Evolutionary conservation across 2,113 vertebrate species (phyloP).

Genomic region (Turdus rufiventris): DNA sequence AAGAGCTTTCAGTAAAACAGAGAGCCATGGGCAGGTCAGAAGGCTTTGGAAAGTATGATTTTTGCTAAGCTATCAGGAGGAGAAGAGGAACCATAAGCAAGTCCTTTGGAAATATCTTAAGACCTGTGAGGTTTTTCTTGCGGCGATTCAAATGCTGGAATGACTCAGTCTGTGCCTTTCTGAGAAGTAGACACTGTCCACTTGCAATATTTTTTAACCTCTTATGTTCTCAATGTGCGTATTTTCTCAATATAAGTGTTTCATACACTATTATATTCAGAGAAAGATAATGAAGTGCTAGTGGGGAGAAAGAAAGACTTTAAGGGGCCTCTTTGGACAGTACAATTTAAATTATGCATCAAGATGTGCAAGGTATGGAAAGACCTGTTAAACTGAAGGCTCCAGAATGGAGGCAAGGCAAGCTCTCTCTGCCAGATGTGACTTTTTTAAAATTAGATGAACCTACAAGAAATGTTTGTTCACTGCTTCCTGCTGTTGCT

Average conservation of each 20-base stretch:
- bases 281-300: neutral
- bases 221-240: neutral
- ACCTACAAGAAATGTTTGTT: neutral
- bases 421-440: neutral
- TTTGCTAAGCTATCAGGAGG: neutral
- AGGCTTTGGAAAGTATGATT: neutral
- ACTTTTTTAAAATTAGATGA: neutral
- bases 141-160: neutral
- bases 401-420: neutral
- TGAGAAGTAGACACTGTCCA: neutral
- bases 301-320: neutral
- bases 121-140: neutral
- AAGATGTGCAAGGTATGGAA: neutral
- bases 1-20: neutral
- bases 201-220: neutral
- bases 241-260: neutral
- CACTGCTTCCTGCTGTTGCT: neutral
- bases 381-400: neutral
- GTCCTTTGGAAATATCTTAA: neutral
- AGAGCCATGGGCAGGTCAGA: neutral
- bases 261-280: neutral
- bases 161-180: neutral
- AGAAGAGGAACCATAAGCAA: neutral
- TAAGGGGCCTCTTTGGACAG: neutral
- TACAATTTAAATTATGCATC: accelerated